Evolutionary conservation across 2,797 vertebrate species (phyloP), one percentile per base, ranked within the genome.

Genomic region (Eutrigla gurnardus): DNA sequence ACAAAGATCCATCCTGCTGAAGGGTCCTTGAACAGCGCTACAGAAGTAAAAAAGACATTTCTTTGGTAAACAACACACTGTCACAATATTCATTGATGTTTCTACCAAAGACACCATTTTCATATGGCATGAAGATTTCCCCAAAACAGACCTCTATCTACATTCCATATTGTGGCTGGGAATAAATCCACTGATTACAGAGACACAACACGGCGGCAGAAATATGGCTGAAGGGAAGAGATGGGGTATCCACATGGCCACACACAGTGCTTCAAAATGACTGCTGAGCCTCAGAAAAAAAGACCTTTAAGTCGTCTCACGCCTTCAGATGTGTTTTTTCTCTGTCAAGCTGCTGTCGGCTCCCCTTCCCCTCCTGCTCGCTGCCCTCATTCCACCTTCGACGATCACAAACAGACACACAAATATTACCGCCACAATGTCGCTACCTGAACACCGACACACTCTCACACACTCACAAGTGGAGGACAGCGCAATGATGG

Each of bases 321-420:
- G 85, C 83, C 82, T 86, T 81, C 65, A 78, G 75, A 89, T 75
- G 78, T 67, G 72, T 85, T 78, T 88, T 63, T 82, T 55, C 53
- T 65, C 79, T 49, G 66, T 90, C 85, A 64, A 55, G 85, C 66
- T 80, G 63, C 81, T 88, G 83, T 86, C 83, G 62, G 49, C 33
- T 78, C 66, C 60, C 62, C 80, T 7, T 65, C 64, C 58, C 58
- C 53, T 57, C 54, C n/a, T 80, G 76, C 60, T 71, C 76, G 0
- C 46, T 79, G 71, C 78, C 82, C 76, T 84, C 84, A 80, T 81
- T 82, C 77, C 85, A 87, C 70, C 82, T 25, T 61, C 40, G 1
- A 49, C 80, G 35, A 77, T 78, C 78, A 65, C 78, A 81, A 67
- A 77, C 81, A 80, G 55, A 79, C 76, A 55, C 77, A 70, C 69